A percentile compares a stretch with the other conserved stretches of the same genome.
Conservation (phyloP, 2,888 invertebrate genomes). For the Quadroppia sp. region DNA sequence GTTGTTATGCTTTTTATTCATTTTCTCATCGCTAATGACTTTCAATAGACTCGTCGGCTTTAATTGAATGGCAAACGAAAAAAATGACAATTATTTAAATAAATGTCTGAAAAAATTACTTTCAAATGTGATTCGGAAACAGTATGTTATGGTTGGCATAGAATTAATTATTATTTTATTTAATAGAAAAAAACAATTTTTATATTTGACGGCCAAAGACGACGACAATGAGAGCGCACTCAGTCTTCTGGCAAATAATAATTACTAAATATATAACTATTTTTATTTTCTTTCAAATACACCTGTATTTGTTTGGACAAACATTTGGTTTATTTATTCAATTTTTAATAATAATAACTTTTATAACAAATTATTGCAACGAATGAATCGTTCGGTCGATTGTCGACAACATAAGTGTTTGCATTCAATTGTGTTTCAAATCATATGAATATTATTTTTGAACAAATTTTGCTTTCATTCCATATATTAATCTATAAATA, state of each 20-base stretch:
- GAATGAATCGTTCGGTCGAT: not conserved
- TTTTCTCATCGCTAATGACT: slow-evolving; percentile 12
- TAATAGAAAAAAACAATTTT: not conserved
- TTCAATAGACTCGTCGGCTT: not conserved
- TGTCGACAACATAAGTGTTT: not conserved
- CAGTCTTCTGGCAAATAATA: not conserved
- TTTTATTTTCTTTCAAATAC: too few species aligned
- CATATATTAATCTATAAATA: too few species aligned
- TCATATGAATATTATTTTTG: not conserved
- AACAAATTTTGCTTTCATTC: not conserved
- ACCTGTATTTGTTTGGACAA: not conserved
- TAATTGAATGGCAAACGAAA: not conserved
- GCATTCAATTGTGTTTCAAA: not conserved
- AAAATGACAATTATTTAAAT: not conserved
- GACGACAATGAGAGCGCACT: not conserved
- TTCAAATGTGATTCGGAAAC: slow-evolving; percentile 27
- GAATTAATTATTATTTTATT: not conserved
- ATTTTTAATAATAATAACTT: not conserved
- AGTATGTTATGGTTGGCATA: slow-evolving; percentile 20
- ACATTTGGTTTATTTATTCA: not conserved
- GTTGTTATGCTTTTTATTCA: not conserved
- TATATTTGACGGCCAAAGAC: slow-evolving; percentile 12
- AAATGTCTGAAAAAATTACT: slow-evolving; percentile 7
- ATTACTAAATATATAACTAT: too few species aligned
- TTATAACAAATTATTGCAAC: not conserved